These are phyloP conservation scores for Thecocarcelia acutangulata DNA, from an alignment of 2,888 invertebrate genomes.

Conservation along the genomic window DNA sequence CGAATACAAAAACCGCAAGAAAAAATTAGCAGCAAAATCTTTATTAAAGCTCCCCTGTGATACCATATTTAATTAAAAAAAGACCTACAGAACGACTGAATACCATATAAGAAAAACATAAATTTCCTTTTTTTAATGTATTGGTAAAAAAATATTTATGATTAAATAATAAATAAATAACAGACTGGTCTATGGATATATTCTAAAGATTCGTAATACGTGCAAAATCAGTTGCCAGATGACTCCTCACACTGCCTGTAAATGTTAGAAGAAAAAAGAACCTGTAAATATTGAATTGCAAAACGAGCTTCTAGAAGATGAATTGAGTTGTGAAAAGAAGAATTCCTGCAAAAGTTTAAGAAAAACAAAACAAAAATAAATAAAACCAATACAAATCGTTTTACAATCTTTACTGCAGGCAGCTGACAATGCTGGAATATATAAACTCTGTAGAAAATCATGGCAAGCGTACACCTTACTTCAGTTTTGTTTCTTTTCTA, in stretches of 20 bases:
- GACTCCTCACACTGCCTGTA: slow-evolving; percentile 14
- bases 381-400: slow-evolving; percentile 9
- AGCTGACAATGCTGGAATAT: slow-evolving; percentile 6
- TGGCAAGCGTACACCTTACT: background rate
- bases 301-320: slow-evolving; percentile 21
- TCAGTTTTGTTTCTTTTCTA: background rate
- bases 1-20: background rate
- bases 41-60: slow-evolving; percentile 9
- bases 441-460: slow-evolving; percentile 2
- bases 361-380: background rate
- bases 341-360: background rate
- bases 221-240: slow-evolving; percentile 8
- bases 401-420: slow-evolving; percentile 12
- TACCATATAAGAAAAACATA: slow-evolving; percentile 8
- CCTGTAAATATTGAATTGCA: slow-evolving; percentile 28
- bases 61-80: background rate
- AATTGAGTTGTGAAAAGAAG: slow-evolving; percentile 61
- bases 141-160: background rate
- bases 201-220: background rate
- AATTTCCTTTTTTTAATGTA: slow-evolving; percentile 2
- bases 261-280: background rate
- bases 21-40: background rate
- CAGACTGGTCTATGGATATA: slow-evolving; percentile 6
- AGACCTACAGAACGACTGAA: background rate
- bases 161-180: slow-evolving; percentile 12